Conservation (phyloP, 2,888 invertebrate genomes). For the Nymphalis c-album region DNA sequence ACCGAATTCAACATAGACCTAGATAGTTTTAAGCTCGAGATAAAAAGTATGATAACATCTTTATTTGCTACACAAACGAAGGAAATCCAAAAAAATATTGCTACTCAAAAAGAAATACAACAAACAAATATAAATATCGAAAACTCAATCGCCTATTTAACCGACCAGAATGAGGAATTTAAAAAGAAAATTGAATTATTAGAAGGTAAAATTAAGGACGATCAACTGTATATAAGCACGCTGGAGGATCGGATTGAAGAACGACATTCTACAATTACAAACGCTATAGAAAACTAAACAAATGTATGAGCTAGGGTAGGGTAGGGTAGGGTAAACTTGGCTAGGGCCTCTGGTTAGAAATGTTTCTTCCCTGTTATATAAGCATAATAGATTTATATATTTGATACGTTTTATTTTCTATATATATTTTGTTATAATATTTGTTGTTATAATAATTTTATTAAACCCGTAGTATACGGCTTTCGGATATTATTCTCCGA, state of each 20-base stretch:
- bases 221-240: constrained; percentile 26
- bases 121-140: constrained; percentile 34
- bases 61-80: constrained; percentile 6
- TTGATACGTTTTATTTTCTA: no score
- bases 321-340: no score
- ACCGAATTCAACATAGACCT: constrained; percentile 2
- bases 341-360: no score
- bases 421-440: no score
- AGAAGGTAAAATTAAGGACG: constrained; percentile 23
- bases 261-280: no score
- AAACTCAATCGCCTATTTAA: constrained; percentile 29
- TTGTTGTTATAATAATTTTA: no score
- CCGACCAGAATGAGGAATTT: constrained; percentile 32
- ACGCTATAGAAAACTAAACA: no score
- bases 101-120: constrained; percentile 26
- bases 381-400: no score
- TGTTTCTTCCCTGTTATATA: no score
- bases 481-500: no score
- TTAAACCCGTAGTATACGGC: no score
- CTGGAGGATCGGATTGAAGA: constrained; percentile 36
- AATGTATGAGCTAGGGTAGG: no score
- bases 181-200: constrained; percentile 29
- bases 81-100: constrained; percentile 14
- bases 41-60: constrained; percentile 21
- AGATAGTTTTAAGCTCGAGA: constrained; percentile 25